Evolutionary conservation across 2,113 vertebrate genomes (phyloP).

Genomic region (Ailuropoda melanoleuca): DNA sequence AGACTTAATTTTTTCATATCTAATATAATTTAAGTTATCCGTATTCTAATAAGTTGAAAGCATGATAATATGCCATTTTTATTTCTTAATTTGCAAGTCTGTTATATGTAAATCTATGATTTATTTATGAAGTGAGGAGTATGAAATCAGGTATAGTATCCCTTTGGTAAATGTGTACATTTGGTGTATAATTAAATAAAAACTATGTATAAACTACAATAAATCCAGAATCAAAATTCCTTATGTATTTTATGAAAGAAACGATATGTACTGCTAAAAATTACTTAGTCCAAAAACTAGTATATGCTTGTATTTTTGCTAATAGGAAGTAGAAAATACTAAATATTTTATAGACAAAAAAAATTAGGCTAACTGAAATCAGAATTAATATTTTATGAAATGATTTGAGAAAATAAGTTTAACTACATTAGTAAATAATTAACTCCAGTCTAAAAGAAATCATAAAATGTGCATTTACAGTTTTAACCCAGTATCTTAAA

Average conservation of each 20-base stretch:
- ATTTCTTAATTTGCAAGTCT: neutral
- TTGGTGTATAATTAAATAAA: neutral
- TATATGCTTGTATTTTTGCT: neutral
- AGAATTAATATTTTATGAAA: constrained; percentile 49
- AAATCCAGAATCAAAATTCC: neutral
- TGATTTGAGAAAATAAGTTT: constrained; percentile 17
- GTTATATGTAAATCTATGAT: neutral
- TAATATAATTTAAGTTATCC: neutral
- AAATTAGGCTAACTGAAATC: constrained; percentile 21
- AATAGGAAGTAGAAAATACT: constrained; percentile 39
- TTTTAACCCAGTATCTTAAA: neutral
- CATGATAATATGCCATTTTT: neutral
- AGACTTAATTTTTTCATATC: neutral
- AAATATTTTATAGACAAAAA: constrained; percentile 52
- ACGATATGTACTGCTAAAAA: neutral
- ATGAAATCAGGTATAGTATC: neutral
- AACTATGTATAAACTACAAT: neutral
- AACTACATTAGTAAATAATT: constrained; percentile 26
- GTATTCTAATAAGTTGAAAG: constrained; percentile 20
- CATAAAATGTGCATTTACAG: neutral
- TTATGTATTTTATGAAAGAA: constrained; percentile 6
- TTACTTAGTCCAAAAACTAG: neutral
- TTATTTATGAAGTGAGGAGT: neutral
- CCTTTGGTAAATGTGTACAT: neutral
- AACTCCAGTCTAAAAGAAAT: neutral